Percentiles rank a stretch among this genome's conserved stretches.
phyloP scores from a whole-genome alignment of 2,888 invertebrate genomes.

The Leptothorax acervorum region DNA sequence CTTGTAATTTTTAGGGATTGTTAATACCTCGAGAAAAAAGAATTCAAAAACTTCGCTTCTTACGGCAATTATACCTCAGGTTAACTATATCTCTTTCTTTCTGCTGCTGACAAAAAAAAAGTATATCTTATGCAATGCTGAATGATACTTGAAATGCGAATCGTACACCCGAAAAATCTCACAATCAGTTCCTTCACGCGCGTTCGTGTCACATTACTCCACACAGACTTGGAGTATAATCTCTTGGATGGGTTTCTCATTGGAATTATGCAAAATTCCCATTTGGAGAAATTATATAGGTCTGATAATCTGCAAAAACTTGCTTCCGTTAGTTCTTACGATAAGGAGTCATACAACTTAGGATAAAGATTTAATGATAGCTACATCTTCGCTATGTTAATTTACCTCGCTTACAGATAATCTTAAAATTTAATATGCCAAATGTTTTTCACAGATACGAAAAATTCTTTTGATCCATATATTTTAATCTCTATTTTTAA shows the following conservation, averaged over 20 bases:
- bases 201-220: not conserved
- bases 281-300: constrained; percentile 16
- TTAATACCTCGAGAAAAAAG: not conserved
- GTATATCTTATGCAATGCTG: not conserved
- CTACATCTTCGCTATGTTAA: not conserved
- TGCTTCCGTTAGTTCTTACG: not conserved
- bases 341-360: not conserved
- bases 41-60: not conserved
- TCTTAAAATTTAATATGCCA: not conserved
- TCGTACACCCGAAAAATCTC: not conserved
- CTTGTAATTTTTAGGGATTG: not conserved
- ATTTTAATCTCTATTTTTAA: not conserved
- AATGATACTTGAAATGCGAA: not conserved
- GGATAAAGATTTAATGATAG: constrained; percentile 25
- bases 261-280: constrained; percentile 5
- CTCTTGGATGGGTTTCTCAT: not conserved
- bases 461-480: not conserved
- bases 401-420: constrained; percentile 4
- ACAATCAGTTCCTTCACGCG: not conserved
- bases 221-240: not conserved
- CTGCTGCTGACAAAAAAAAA: not conserved
- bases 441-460: not conserved
- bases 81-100: not conserved
- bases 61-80: not conserved
- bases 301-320: constrained; percentile 35